Evolutionary conservation across 2,797 vertebrate species (phyloP), one percentile per base, ranked within the genome.

Genomic region (Oreochromis grahami): DNA sequence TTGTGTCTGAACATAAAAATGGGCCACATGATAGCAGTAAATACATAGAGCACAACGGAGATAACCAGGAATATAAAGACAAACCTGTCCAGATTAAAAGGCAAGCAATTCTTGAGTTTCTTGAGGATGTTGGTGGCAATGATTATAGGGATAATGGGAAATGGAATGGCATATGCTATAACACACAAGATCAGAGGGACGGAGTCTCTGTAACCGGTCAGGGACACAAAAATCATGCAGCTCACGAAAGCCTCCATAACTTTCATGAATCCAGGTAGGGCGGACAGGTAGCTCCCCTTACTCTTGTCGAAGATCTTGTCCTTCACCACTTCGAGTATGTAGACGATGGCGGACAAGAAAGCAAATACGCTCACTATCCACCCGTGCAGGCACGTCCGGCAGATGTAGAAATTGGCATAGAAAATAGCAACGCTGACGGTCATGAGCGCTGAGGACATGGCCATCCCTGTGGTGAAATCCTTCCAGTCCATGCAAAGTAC

Each of bases 171-270:
- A 6, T 97, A 98, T 2, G 96, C 96, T 0, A 97, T 88, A 13
- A 98, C 83, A 0, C 97, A 97, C 88, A 97, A 76, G 65, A 95
- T 94, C 60, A 97, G 86, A 19, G 87, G 94, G 0, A 92, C 19
- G 3, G 53, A 72, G 2, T 13, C 38, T 2, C 77, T 78, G 55
- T 89, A 29, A 15, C 90, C 92, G 41, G 95, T 94, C 84, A 98
- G 89, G 43, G 95, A 97, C 19, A 94, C 78, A 76, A 97, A 97
- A 90, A 97, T 97, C 13, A 98, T 93, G 56, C 97, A 97, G 80
- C 96, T 96, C 79, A 97, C 93, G 0, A 97, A 98, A 43, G 96
- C 95, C 81, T 98, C 97, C 8, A 97, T 88, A 5, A 97, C 96
- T 84, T 98, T 98, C 48, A 96, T 93, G 86, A 97, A 96, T 11